A percentile compares a stretch with the other conserved stretches of the same genome.
phyloP scores from a whole-genome alignment of 2,797 vertebrate species.

The Coregonus sp. region DNA sequence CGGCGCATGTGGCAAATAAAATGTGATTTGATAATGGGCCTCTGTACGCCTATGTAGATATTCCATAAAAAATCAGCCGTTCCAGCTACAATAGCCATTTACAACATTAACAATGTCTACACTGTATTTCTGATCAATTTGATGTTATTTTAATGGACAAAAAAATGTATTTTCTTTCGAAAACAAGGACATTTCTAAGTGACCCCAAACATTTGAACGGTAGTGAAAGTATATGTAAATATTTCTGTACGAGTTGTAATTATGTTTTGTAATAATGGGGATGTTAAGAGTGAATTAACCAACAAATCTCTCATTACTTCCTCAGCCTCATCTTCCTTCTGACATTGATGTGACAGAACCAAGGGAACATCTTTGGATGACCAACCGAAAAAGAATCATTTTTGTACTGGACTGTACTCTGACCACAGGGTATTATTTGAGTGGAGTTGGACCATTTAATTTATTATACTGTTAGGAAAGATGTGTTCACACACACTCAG shows the following conservation, averaged over 20 bases:
- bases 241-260: not conserved
- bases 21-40: too few relatives aligned
- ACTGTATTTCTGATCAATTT: too few relatives aligned
- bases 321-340: constrained; percentile 68
- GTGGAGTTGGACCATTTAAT: constrained; percentile 66
- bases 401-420: constrained; percentile 53
- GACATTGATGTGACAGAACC: constrained; percentile 64
- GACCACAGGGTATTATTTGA: constrained; percentile 60
- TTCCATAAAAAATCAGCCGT: too few relatives aligned
- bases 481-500: constrained; percentile 36
- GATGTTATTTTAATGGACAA: too few relatives aligned
- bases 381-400: constrained; percentile 34
- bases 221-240: not conserved
- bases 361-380: constrained; percentile 32
- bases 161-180: too few relatives aligned
- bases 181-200: too few relatives aligned
- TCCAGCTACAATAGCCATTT: too few relatives aligned
- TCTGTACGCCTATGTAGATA: too few relatives aligned
- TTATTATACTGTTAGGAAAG: constrained; percentile 69
- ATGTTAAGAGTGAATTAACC: not conserved
- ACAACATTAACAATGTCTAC: too few relatives aligned
- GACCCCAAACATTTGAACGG: too few relatives aligned
- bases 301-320: not conserved
- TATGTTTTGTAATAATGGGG: not conserved
- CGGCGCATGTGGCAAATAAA: too few relatives aligned